phyloP scores from a whole-genome alignment of 2,113 vertebrate species.

The Peromyscus maniculatus region DNA sequence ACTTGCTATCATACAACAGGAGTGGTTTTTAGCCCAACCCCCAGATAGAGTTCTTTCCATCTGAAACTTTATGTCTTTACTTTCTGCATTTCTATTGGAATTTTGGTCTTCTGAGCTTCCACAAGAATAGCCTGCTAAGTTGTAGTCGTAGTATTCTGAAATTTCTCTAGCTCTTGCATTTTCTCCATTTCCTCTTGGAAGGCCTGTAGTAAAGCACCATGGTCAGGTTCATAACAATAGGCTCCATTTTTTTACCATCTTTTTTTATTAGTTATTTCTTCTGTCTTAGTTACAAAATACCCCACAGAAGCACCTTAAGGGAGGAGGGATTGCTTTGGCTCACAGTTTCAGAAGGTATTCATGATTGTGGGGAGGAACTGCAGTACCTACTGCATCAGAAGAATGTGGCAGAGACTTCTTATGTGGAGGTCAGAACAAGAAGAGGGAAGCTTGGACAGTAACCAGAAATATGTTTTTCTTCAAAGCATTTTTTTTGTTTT shows the following conservation, averaged over 20 bases:
- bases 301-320: not conserved
- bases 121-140: not conserved
- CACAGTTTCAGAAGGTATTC: not conserved
- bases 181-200: not conserved
- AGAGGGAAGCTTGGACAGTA: not conserved
- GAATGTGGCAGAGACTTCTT: not conserved
- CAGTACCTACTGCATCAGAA: not conserved
- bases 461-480: not conserved
- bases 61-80: not conserved
- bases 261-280: not conserved
- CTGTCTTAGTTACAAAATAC: not conserved
- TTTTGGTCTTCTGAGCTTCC: not conserved
- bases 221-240: not conserved
- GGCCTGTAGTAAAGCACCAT: no score
- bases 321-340: not conserved
- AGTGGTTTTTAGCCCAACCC: not conserved
- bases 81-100: not conserved
- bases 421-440: not conserved
- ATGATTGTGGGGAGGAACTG: not conserved
- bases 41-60: not conserved
- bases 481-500: not conserved
- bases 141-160: not conserved
- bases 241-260: not conserved
- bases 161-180: not conserved
- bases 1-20: not conserved